Evolutionary conservation across 2,113 vertebrate genomes (phyloP).

Genomic region (Ophthalmolycus amberensis): DNA sequence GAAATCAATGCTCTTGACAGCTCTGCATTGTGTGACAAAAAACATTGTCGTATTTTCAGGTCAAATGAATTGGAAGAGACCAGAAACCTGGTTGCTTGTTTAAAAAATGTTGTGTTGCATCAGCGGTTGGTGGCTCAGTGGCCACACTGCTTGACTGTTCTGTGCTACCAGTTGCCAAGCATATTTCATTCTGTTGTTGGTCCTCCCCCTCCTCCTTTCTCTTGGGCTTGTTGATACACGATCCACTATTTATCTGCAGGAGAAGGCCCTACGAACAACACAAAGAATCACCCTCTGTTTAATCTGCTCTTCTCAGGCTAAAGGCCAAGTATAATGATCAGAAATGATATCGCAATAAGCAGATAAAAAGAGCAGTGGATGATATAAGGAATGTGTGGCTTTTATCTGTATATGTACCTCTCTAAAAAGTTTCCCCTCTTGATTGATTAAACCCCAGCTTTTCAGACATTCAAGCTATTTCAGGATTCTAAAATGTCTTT

Average conservation of each 20-base stretch:
- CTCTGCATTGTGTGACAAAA: background rate
- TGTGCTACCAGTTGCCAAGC: conserved; percentile 50
- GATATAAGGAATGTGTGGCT: background rate
- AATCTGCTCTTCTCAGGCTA: conserved; percentile 15
- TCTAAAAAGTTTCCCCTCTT: background rate
- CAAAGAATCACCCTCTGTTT: conserved; percentile 21
- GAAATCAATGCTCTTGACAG: background rate
- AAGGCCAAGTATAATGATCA: conserved; percentile 22
- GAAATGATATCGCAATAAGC: background rate
- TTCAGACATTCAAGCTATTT: conserved; percentile 4
- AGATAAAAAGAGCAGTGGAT: conserved; percentile 3
- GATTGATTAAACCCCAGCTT: conserved; percentile 16
- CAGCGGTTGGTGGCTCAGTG: conserved; percentile 14
- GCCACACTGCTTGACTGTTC: conserved; percentile 19
- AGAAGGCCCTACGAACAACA: conserved; percentile 39
- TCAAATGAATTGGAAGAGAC: background rate
- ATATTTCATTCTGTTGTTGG: conserved; percentile 30
- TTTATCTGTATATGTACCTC: background rate
- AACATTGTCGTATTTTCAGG: background rate
- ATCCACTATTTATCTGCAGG: conserved; percentile 65
- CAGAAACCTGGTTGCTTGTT: conserved; percentile 3
- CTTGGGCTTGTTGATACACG: conserved; percentile 75
- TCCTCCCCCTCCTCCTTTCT: background rate
- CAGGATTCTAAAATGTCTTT: conserved; percentile 12
- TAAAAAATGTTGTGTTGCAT: conserved; percentile 7